These are phyloP conservation scores for Aepyceros melampus DNA, from an alignment of 2,113 vertebrate species.

Conservation along the genomic window DNA sequence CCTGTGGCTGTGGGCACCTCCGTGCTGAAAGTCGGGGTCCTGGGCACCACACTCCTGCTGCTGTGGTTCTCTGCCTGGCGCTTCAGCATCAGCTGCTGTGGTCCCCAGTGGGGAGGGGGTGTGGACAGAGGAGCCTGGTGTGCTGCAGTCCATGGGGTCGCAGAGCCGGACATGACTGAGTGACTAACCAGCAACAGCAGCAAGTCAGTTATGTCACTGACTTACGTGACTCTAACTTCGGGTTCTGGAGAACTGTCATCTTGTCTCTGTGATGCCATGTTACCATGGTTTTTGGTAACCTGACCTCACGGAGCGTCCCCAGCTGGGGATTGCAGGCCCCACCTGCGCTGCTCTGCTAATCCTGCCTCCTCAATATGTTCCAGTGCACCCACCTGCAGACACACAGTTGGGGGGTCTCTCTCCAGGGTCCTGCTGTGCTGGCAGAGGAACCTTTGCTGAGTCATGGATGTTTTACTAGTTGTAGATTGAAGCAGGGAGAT, in stretches of 20 bases:
- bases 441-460: background rate
- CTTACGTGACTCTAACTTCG: background rate
- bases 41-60: too few species aligned
- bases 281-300: background rate
- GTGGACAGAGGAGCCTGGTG: background rate
- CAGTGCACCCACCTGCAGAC: background rate
- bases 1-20: background rate
- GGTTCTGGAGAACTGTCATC: background rate
- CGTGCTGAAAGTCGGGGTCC: fast-evolving
- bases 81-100: background rate
- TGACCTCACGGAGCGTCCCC: background rate
- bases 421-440: background rate
- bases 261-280: background rate
- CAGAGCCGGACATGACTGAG: background rate
- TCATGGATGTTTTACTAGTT: background rate
- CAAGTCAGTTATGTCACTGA: fast-evolving
- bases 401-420: background rate
- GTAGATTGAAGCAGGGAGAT: too few species aligned
- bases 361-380: background rate
- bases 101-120: background rate
- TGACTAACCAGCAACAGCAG: background rate
- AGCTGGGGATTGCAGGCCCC: background rate
- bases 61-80: background rate
- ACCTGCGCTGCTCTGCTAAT: background rate
- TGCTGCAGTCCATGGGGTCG: background rate